A percentile compares a stretch with the other conserved stretches of the same genome.
Evolutionary conservation across 1,140 invertebrate genomes (phyloP).

Genomic region (Heliconius eleuchia): DNA sequence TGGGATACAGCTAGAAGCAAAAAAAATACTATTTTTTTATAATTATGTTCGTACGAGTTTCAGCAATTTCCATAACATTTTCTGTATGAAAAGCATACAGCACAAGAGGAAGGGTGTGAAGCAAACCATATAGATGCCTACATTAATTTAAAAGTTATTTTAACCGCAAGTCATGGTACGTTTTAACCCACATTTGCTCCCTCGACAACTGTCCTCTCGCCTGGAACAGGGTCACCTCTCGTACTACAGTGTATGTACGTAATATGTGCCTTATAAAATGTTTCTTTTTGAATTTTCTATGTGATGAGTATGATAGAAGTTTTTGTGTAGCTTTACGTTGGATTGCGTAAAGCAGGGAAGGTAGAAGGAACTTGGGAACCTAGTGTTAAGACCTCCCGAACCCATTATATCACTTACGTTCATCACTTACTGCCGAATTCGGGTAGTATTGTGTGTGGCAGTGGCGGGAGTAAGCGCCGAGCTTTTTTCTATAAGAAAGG

Average conservation of each 20-base stretch:
- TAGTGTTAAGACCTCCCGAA: too few species aligned
- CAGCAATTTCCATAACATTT: neutral
- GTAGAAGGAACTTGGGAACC: too few species aligned
- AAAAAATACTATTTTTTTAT: too few species aligned
- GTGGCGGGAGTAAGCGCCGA: too few species aligned
- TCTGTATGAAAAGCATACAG: neutral
- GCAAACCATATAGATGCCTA: neutral
- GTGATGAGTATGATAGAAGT: neutral
- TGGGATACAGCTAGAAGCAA: too few species aligned
- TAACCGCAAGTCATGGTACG: neutral
- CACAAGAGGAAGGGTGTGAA: neutral
- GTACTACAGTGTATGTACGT: neutral
- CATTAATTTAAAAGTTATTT: slow-evolving; percentile 12
- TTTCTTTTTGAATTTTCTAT: neutral
- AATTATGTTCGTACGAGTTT: neutral
- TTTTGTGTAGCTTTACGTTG: neutral
- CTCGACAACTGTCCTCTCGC: slow-evolving; percentile 14
- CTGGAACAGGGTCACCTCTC: slow-evolving; percentile 4
- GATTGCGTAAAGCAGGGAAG: too few species aligned
- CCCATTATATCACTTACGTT: too few species aligned
- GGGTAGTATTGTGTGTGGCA: too few species aligned
- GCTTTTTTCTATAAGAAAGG: too few species aligned
- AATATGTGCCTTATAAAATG: neutral
- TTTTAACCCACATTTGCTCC: slow-evolving; percentile 12
- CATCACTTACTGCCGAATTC: too few species aligned